Conservation (phyloP, 2,797 vertebrate species). For the Morelia viridis region DNA sequence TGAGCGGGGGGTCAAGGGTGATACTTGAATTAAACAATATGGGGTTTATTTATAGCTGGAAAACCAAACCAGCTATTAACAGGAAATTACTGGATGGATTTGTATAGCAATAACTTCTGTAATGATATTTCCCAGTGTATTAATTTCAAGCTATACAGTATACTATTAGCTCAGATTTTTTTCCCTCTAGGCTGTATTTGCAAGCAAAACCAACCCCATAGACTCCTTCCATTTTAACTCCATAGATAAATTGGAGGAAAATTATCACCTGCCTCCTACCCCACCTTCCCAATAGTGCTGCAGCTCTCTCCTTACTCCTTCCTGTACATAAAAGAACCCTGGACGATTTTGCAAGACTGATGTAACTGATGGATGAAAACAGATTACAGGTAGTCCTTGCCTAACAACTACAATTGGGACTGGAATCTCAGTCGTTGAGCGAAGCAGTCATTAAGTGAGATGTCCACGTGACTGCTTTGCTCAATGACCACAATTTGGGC, state of each 20-base stretch:
- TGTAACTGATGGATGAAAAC: background rate
- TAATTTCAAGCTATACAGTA: background rate
- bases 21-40: too few relatives aligned
- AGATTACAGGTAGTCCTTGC: background rate
- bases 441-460: too few relatives aligned
- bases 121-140: too few relatives aligned
- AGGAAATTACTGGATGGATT: too few relatives aligned
- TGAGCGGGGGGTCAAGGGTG: too few relatives aligned
- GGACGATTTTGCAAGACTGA: background rate
- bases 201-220: background rate
- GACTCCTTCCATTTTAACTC: background rate
- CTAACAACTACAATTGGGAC: too few relatives aligned
- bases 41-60: too few relatives aligned
- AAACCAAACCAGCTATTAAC: too few relatives aligned
- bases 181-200: background rate
- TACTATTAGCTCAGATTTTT: background rate
- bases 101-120: too few relatives aligned
- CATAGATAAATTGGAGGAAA: background rate
- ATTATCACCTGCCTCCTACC: background rate
- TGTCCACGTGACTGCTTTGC: too few relatives aligned
- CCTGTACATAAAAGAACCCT: background rate
- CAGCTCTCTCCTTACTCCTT: background rate
- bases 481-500: too few relatives aligned
- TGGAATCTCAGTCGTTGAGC: too few relatives aligned
- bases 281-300: background rate